Evolutionary conservation across 2,113 vertebrate species (phyloP), one percentile per base, ranked within the genome.

Genomic region (Tamias sibiricus): DNA sequence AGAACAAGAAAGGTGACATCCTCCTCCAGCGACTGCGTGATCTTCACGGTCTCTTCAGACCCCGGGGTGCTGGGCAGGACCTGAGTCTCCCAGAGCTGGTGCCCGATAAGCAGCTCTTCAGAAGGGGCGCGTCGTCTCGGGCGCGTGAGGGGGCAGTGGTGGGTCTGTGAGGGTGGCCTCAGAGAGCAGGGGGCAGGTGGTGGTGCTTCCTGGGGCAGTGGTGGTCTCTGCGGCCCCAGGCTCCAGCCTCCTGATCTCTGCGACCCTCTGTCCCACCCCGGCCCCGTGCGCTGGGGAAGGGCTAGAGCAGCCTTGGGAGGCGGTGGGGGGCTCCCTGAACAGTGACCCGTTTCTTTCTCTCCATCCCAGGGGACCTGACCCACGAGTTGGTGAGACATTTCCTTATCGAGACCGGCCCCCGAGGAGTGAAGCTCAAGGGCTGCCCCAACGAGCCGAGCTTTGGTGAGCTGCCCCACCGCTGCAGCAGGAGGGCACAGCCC

Each of bases 381-480:
- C 99, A 99, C 0, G 99, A 99, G 97, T 98, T 99, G 95, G 99
- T 99, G 97, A 99, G 99, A 79, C 99, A 99, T 98, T 99, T 99
- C 98, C 99, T 99, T 97, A 99, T 99, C 0, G 99, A 99, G 99
- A 99, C 99, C 2, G 99, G 99, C 96, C 99, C 99, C 0, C 99
- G 99, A 96, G 99, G 99, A 47, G 99, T 99, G 97, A 99, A 99
- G 97, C 99, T 99, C 98, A 99, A 99, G 98, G 99, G 99, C 13
- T 99, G 99, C 91, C 99, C 99, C 69, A 99, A 99, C 0, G 99
- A 99, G 97, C 99, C 99, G 0, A 99, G 99, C 98, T 99, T 99
- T 81, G 99, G 99, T 99, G 32, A 99, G 99, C 97, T 24, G 2
- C 30, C 47, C 54, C 85, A 91, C 87, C 47, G 12, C 49, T 2